A percentile compares a stretch with the other conserved stretches of the same genome.
Evolutionary conservation across 2,888 invertebrate genomes (phyloP).

Genomic region (Pheosia gnoma): DNA sequence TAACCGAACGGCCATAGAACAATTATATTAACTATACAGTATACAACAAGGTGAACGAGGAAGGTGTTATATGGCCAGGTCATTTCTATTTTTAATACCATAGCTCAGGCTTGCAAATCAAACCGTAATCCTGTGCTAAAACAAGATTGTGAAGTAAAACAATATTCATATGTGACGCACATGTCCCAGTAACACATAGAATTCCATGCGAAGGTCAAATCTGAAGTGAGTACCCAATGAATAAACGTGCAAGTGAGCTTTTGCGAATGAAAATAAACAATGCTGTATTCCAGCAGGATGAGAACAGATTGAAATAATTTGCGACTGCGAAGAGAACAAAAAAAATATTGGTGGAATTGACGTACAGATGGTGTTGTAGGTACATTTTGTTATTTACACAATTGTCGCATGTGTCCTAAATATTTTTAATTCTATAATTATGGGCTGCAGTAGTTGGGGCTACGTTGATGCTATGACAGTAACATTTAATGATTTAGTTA

Average conservation of each 20-base stretch:
- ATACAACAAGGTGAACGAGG: no score
- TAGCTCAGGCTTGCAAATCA: background rate
- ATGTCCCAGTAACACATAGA: slow-evolving; percentile 17
- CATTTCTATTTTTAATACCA: background rate
- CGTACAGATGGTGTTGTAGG: background rate
- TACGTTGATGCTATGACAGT: no score
- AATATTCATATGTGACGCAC: slow-evolving; percentile 26
- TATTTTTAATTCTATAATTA: no score
- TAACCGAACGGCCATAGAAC: no score
- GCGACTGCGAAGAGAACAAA: background rate
- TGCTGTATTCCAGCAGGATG: background rate
- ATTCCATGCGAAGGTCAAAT: slow-evolving; percentile 16
- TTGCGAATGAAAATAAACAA: slow-evolving; percentile 9
- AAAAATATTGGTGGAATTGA: background rate
- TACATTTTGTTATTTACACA: no score
- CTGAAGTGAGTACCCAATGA: slow-evolving; percentile 2
- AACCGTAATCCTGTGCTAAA: slow-evolving; percentile 11
- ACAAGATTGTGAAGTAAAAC: slow-evolving; percentile 24
- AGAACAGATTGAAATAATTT: slow-evolving; percentile 4
- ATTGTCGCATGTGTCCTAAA: no score
- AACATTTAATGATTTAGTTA: no score
- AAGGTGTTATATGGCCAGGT: background rate
- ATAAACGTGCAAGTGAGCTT: slow-evolving; percentile 8
- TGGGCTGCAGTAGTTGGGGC: no score
- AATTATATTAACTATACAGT: no score